Percentiles rank a stretch among this genome's conserved stretches.
These are phyloP conservation scores for Alces alces DNA, from an alignment of 2,113 vertebrate genomes.

Conservation along the genomic window DNA sequence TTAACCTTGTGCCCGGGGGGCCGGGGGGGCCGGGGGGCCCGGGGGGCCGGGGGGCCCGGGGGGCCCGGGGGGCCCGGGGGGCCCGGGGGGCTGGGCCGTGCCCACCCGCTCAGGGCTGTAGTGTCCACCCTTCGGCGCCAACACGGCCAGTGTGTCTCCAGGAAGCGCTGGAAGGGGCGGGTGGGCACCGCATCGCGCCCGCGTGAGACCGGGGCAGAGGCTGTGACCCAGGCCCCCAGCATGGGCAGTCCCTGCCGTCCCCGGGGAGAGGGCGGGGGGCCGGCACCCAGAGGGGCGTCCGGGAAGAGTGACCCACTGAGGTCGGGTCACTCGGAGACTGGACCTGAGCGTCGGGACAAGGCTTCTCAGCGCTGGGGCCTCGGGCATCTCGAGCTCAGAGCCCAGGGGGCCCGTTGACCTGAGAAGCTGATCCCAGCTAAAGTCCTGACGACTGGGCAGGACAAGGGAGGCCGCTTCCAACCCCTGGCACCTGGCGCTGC, in stretches of 20 bases:
- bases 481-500: neutral
- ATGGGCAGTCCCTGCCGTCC: neutral
- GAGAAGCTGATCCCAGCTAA: neutral
- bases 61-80: too few relatives aligned
- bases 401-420: neutral
- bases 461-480: accelerated
- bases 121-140: neutral
- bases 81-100: neutral
- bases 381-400: accelerated
- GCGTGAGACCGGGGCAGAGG: neutral
- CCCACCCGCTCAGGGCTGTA: too few relatives aligned
- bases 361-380: neutral
- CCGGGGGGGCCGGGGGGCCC: neutral
- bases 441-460: neutral
- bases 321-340: neutral
- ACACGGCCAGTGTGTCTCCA: neutral
- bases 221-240: too few relatives aligned
- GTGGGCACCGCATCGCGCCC: accelerated
- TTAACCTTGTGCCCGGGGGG: neutral
- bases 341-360: accelerated
- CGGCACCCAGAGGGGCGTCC: neutral
- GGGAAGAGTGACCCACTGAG: too few relatives aligned
- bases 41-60: neutral
- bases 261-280: accelerated
- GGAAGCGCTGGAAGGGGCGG: neutral